Evolutionary conservation across 2,797 vertebrate species (phyloP).

Genomic region (Myripristis jacobus): DNA sequence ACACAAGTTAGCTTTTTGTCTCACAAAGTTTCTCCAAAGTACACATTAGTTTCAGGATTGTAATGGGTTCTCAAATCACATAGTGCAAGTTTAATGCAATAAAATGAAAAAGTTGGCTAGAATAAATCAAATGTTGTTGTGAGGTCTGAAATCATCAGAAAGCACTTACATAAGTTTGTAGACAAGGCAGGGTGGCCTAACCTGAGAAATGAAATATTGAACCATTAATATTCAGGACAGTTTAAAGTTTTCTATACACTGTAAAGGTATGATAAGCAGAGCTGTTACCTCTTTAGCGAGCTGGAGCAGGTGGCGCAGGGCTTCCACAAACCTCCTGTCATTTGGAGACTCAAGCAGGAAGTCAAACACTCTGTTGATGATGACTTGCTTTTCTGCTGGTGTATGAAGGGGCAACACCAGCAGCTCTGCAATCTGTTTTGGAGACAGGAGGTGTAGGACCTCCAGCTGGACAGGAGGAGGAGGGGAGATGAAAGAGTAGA

Average conservation of each 20-base stretch:
- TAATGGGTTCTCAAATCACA: no score
- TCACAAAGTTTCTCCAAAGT: no score
- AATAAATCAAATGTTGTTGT: background rate
- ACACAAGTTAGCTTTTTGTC: no score
- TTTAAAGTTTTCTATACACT: background rate
- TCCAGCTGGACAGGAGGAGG: conserved; percentile 65
- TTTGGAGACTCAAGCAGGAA: conserved; percentile 57
- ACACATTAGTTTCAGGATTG: no score
- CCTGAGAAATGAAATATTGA: conserved; percentile 39
- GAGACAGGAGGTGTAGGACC: conserved; percentile 61
- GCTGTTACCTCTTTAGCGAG: conserved; percentile 43
- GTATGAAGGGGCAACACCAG: conserved; percentile 65
- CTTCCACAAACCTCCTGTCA: conserved; percentile 29
- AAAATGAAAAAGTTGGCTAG: no score
- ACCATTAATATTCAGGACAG: background rate
- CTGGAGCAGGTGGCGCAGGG: conserved; percentile 43
- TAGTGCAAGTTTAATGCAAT: no score
- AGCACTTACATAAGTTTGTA: conserved; percentile 72
- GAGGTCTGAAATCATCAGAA: background rate
- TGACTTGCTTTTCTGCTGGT: conserved; percentile 55
- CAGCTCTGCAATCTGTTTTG: conserved; percentile 70
- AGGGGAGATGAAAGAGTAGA: no score
- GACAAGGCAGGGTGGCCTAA: conserved; percentile 53
- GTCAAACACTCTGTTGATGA: conserved; percentile 76
- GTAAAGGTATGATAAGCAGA: background rate